Percentiles rank a stretch among this genome's conserved stretches.
Conservation (phyloP, 2,113 vertebrate genomes). For the Oreochromis spilurus region DNA sequence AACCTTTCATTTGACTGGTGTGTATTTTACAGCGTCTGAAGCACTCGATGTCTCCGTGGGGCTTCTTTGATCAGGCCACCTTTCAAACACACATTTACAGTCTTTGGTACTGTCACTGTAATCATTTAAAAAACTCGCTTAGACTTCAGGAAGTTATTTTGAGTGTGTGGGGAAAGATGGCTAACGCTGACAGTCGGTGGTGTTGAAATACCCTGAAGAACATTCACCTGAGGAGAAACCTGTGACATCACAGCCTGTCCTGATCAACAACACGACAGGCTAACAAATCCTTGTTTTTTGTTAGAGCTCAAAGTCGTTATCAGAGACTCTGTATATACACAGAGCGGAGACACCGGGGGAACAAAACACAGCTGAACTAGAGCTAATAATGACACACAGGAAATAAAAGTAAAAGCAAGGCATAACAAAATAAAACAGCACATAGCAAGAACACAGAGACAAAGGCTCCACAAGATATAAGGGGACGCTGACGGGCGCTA, state of each 20-base stretch:
- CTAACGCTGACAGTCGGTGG: neutral
- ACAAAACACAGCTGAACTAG: neutral
- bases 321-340: neutral
- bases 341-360: neutral
- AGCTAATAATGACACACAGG: neutral
- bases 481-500: rapidly evolving
- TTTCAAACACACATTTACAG: neutral
- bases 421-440: neutral
- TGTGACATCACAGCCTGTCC: neutral
- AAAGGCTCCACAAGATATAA: neutral
- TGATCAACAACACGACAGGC: neutral
- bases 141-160: neutral
- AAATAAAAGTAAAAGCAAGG: neutral
- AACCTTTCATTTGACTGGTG: neutral
- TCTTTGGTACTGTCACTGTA: neutral
- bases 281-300: neutral
- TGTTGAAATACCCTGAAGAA: neutral
- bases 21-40: neutral
- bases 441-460: neutral
- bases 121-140: neutral
- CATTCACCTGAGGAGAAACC: neutral
- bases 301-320: neutral
- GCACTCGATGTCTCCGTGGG: neutral
- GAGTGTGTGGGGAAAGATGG: neutral
- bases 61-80: neutral